Conservation (phyloP, 1,140 invertebrate genomes). For the Thrips palmi region DNA sequence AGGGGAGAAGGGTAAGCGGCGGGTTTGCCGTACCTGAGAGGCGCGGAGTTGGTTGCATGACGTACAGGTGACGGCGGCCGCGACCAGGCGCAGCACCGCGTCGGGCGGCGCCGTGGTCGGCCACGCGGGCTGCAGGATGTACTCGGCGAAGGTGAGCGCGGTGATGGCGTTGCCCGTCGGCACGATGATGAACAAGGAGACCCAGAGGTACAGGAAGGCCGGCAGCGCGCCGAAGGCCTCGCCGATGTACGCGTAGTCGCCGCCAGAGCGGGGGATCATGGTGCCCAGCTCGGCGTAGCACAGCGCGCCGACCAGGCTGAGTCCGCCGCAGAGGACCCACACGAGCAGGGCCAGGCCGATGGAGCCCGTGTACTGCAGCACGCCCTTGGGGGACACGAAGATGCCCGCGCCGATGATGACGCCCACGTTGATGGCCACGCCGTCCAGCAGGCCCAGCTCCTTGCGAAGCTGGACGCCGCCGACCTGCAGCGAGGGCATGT, state of each 20-base stretch:
- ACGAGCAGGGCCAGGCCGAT: slow-evolving; percentile 76
- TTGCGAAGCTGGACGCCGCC: slow-evolving; percentile 55
- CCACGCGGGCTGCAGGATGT: slow-evolving; percentile 85
- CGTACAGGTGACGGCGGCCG: slow-evolving; percentile 58
- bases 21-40: too few species aligned
- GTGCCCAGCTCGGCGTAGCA: slow-evolving; percentile 94
- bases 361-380: slow-evolving; percentile 67
- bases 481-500: too few species aligned
- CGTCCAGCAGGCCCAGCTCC: slow-evolving; percentile 72
- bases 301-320: slow-evolving; percentile 86
- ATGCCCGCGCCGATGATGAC: slow-evolving; percentile 85
- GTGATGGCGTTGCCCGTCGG: slow-evolving; percentile 95
- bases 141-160: slow-evolving; percentile 87
- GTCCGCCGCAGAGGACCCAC: slow-evolving; percentile 76
- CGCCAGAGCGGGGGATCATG: slow-evolving; percentile 87
- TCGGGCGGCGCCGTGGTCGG: slow-evolving; percentile 48
- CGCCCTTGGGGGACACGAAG: slow-evolving; percentile 91
- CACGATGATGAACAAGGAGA: slow-evolving; percentile 70
- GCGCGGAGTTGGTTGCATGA: too few species aligned
- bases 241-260: slow-evolving; percentile 92
- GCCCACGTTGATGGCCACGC: slow-evolving; percentile 80
- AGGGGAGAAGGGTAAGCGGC: too few species aligned
- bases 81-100: slow-evolving; percentile 47
- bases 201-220: slow-evolving; percentile 92
- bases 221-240: slow-evolving; percentile 79